Percentiles rank a stretch among this genome's conserved stretches.
Evolutionary conservation across 2,888 invertebrate genomes (phyloP).

Genomic region (Euzophera pinguis): DNA sequence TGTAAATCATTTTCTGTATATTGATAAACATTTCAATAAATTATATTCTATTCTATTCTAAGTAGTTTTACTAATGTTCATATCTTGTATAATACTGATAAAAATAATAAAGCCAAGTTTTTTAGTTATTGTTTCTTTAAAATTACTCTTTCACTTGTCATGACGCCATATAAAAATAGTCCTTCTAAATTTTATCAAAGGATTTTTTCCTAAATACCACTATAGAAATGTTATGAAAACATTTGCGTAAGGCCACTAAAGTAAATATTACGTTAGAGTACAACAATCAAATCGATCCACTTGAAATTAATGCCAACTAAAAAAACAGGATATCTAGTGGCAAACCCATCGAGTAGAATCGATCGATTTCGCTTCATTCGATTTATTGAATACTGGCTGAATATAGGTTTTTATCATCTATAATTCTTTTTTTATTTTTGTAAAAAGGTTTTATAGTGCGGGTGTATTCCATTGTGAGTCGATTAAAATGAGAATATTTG

Average conservation of each 20-base stretch:
- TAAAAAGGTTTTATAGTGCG: conserved; percentile 19
- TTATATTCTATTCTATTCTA: too few relatives aligned
- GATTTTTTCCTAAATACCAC: neutral
- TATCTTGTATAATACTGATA: too few relatives aligned
- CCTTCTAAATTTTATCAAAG: neutral
- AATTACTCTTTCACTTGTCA: neutral
- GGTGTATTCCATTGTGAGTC: conserved; percentile 23
- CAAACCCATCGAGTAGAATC: conserved; percentile 31
- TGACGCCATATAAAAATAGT: neutral
- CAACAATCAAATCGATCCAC: conserved; percentile 1
- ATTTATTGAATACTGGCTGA: conserved; percentile 27
- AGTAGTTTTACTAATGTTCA: too few relatives aligned
- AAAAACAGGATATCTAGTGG: conserved; percentile 19
- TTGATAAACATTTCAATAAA: too few relatives aligned
- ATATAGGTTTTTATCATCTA: conserved; percentile 18
- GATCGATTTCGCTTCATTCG: conserved; percentile 35
- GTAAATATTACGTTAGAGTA: neutral
- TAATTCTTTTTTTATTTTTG: conserved; percentile 21
- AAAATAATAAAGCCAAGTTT: too few relatives aligned
- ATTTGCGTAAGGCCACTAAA: neutral
- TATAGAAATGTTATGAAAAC: conserved; percentile 5
- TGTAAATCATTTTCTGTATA: too few relatives aligned
- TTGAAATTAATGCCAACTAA: conserved; percentile 8
- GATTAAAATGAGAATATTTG: neutral
- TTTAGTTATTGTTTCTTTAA: too few relatives aligned